Conservation (phyloP, 1,140 invertebrate species). For the Gyrodactylus bullatarudis region DNA sequence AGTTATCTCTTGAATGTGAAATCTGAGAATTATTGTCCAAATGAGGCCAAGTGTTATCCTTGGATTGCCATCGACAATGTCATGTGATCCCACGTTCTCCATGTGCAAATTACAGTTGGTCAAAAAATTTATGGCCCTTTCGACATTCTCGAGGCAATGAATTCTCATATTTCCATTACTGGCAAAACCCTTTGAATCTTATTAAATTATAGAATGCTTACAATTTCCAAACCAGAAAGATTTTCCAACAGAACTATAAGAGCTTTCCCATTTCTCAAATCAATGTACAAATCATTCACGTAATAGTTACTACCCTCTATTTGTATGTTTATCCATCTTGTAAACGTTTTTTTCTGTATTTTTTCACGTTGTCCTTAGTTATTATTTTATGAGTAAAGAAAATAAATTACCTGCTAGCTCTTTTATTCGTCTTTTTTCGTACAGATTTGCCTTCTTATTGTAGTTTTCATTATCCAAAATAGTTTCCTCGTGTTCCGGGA, state of each 20-base stretch:
- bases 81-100: conserved; percentile 91
- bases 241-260: conserved; percentile 85
- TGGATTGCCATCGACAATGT: conserved; percentile 80
- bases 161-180: conserved; percentile 85
- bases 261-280: conserved; percentile 88
- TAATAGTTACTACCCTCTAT: conserved; percentile 67
- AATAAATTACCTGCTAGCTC: background rate
- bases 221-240: conserved; percentile 27
- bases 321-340: conserved; percentile 89
- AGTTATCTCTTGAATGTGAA: conserved; percentile 49
- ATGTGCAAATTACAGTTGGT: conserved; percentile 83
- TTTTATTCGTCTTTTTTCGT: background rate
- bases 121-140: conserved; percentile 78
- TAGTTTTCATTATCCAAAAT: background rate
- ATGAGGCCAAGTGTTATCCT: conserved; percentile 77
- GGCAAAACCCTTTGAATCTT: conserved; percentile 22
- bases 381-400: background rate
- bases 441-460: background rate
- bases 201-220: background rate
- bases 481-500: background rate
- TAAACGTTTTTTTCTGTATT: conserved; percentile 99
- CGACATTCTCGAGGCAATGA: conserved; percentile 96
- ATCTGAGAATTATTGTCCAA: conserved; percentile 83
- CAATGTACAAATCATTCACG: conserved; percentile 74
- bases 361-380: conserved; percentile 64